Evolutionary conservation across 2,888 invertebrate species (phyloP), one percentile per base, ranked within the genome.

Genomic region (Caenorhabditis sp.): DNA sequence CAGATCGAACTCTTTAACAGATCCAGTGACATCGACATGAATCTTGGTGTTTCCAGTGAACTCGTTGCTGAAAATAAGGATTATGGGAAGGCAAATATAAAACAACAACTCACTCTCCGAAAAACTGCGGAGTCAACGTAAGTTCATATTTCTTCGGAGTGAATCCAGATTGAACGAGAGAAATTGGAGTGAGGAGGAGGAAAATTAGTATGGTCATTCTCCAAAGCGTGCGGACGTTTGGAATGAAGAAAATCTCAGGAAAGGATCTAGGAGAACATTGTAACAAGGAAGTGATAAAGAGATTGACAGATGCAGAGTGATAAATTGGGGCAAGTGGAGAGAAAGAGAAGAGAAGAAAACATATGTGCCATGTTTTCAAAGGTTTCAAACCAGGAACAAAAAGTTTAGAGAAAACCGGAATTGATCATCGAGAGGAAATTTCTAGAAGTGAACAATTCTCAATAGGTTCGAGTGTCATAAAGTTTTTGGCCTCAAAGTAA

Each of bases 121-220:
- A 3, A 28, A 73, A 72, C 10, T 72, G 38, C 5, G 73, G 49
- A 31, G 73, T 73, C 61, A 73, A 26, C 0, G 38, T 51, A 16
- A 73, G 22, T 12, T 73, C 73, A 63, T 63, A 61, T 26, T 73
- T 73, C 14, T 24, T 63, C 14, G 73, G 51, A 5, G 49, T 51
- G 51, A 73, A 51, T 14, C 63, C 73, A n/a, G 63, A 14, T n/a
- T 56, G 26, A 7, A 31, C 31, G 8, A 31, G 4, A 14, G 63
- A 26, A 16, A 63, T 14, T 41, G 35, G 8, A 26, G 49, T 31
- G 8, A 56, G 28, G 10, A 56, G 16, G 2, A 49, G 19, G 19
- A 66, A 4, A 7, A 72, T 35, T 5, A 31, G 14, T 3, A 22
- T 14, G 14, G 19, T 4, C 72, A 72, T 72, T 54, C 16, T 47